Percentiles rank a stretch among this genome's conserved stretches.
phyloP scores from a whole-genome alignment of 2,888 invertebrate genomes.

The Dimorphilus gyrociliatus region DNA sequence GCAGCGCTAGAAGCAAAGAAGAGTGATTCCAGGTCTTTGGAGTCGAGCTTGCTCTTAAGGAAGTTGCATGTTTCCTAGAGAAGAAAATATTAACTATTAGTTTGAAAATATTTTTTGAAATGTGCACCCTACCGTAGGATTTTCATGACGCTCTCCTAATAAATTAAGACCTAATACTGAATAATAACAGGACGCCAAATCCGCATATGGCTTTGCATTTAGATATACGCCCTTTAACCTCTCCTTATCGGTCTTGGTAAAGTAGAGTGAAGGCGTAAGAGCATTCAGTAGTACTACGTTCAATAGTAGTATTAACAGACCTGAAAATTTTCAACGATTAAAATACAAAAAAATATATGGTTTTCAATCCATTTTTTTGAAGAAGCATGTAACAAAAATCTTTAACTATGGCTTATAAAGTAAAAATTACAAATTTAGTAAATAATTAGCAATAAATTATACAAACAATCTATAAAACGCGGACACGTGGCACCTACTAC shows the following conservation, averaged over 20 bases:
- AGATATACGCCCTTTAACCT: conserved; percentile 32
- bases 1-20: conserved; percentile 53
- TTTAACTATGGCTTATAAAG: too few relatives aligned
- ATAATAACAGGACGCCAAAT: conserved; percentile 48
- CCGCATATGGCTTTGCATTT: conserved; percentile 25
- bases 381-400: too few relatives aligned
- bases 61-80: conserved; percentile 39
- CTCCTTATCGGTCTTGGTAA: conserved; percentile 31
- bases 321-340: too few relatives aligned
- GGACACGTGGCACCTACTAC: too few relatives aligned
- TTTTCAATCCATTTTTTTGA: too few relatives aligned
- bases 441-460: too few relatives aligned
- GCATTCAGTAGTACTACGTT: too few relatives aligned
- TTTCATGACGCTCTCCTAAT: conserved; percentile 47
- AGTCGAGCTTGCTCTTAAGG: conserved; percentile 35
- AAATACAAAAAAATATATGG: too few relatives aligned
- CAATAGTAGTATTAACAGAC: too few relatives aligned
- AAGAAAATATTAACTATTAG: conserved; percentile 1
- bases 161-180: conserved; percentile 54
- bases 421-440: too few relatives aligned
- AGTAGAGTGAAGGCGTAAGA: conserved; percentile 29
- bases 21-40: conserved; percentile 38
- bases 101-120: conserved; percentile 2
- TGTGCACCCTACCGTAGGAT: conserved; percentile 32
- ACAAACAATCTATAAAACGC: too few relatives aligned